phyloP scores from a whole-genome alignment of 2,888 invertebrate genomes.

The Diadegma fenestrale region DNA sequence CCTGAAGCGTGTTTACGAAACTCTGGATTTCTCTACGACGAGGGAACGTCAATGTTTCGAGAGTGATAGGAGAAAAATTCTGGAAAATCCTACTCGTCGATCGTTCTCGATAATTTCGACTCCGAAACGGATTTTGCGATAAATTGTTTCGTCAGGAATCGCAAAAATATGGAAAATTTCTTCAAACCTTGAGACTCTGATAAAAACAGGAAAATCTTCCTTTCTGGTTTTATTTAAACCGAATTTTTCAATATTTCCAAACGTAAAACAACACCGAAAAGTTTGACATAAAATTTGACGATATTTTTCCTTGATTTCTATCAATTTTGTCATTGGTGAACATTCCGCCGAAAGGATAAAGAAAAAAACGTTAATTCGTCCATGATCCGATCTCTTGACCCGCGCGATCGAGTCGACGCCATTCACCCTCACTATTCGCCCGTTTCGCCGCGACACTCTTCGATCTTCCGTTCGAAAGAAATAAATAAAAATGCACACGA shows the following conservation, averaged over 20 bases:
- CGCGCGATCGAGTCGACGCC: too few relatives aligned
- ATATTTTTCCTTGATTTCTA: background rate
- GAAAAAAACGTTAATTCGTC: background rate
- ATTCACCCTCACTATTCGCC: constrained; percentile 5
- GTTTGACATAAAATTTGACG: background rate
- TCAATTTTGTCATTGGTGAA: background rate
- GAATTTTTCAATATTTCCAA: background rate
- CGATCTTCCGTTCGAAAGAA: constrained; percentile 10
- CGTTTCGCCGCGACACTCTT: constrained; percentile 30
- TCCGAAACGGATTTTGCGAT: background rate
- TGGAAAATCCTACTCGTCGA: background rate
- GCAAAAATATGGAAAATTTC: background rate
- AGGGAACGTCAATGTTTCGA: background rate
- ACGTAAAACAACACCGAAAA: background rate
- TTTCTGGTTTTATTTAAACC: background rate
- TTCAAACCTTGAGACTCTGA: background rate
- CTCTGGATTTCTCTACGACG: background rate
- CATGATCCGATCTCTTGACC: background rate
- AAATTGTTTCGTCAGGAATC: background rate
- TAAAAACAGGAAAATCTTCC: background rate
- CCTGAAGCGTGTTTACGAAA: background rate
- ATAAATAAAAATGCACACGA: constrained; percentile 32
- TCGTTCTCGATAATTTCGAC: too few relatives aligned
- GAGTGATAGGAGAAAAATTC: background rate
- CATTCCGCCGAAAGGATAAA: background rate